These are phyloP conservation scores for Anomalospiza imberbis DNA, from an alignment of 2,797 vertebrate genomes.

Conservation along the genomic window DNA sequence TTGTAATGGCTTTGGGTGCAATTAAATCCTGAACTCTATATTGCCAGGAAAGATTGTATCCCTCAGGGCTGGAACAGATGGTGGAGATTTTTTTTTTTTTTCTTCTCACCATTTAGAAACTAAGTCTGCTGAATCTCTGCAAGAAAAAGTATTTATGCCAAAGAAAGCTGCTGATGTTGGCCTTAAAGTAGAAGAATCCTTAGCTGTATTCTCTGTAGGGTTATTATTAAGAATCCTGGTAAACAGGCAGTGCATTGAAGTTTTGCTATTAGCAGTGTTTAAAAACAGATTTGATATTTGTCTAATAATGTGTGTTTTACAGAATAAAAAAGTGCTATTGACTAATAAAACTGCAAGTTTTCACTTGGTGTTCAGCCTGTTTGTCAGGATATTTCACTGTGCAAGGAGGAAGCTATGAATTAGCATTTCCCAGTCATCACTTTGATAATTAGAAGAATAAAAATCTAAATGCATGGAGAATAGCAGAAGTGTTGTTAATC, in stretches of 20 bases:
- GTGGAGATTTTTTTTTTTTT: neutral
- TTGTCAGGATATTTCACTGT: neutral
- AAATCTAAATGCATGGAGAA: neutral
- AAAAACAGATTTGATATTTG: neutral
- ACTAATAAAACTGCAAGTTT: neutral
- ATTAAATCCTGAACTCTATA: slow-evolving; percentile 23
- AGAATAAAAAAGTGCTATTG: neutral
- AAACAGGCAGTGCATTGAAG: neutral
- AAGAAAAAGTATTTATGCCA: neutral
- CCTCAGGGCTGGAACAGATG: slow-evolving; percentile 40
- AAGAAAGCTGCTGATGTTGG: slow-evolving; percentile 21
- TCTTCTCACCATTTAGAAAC: slow-evolving; percentile 1
- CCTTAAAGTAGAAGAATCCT: neutral
- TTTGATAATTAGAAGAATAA: neutral
- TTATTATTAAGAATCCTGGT: neutral
- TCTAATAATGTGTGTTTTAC: neutral
- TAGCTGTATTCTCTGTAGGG: neutral
- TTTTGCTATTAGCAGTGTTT: neutral
- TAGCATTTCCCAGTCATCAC: neutral
- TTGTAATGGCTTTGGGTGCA: neutral
- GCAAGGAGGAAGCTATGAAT: neutral
- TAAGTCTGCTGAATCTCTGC: slow-evolving; percentile 9
- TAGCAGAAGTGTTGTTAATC: neutral
- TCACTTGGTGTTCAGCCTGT: neutral
- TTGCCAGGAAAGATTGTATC: neutral